These are phyloP conservation scores for Drosophila falleni DNA, from an alignment of 2,888 invertebrate species.

Conservation along the genomic window DNA sequence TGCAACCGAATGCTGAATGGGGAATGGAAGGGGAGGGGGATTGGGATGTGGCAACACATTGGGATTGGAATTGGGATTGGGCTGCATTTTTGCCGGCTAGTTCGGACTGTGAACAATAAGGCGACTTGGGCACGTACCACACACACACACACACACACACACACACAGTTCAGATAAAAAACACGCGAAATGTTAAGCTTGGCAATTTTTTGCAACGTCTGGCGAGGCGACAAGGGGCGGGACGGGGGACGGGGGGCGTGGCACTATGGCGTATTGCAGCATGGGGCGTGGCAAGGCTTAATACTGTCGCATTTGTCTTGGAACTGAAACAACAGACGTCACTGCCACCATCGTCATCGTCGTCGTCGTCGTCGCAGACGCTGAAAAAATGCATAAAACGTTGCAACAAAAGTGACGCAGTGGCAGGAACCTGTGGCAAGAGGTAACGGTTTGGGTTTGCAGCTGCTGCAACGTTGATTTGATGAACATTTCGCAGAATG, in stretches of 20 bases:
- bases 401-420: constrained; percentile 71
- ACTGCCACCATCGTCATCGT: constrained; percentile 11
- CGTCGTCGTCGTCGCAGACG: constrained; percentile 59
- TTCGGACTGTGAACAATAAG: constrained; percentile 52
- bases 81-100: constrained; percentile 69
- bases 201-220: constrained; percentile 70
- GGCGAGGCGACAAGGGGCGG: constrained; percentile 35
- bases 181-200: constrained; percentile 79
- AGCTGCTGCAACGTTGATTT: constrained; percentile 79
- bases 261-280: constrained; percentile 20
- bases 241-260: too few relatives aligned
- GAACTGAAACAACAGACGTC: constrained; percentile 77
- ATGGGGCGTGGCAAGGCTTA: constrained; percentile 63
- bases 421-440: constrained; percentile 21
- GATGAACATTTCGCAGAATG: constrained; percentile 71
- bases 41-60: too few relatives aligned
- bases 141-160: constrained; percentile 7
- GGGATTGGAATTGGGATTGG: background rate
- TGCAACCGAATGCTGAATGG: constrained; percentile 50
- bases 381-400: constrained; percentile 79
- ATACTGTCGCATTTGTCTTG: constrained; percentile 80
- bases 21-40: too few relatives aligned
- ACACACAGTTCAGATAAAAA: constrained; percentile 42
- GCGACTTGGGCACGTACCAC: constrained; percentile 76
- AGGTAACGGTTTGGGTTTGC: constrained; percentile 26